Base-by-base conservation (phyloP, 2,113 vertebrate species). In the Pterocles orientalis region DNA sequence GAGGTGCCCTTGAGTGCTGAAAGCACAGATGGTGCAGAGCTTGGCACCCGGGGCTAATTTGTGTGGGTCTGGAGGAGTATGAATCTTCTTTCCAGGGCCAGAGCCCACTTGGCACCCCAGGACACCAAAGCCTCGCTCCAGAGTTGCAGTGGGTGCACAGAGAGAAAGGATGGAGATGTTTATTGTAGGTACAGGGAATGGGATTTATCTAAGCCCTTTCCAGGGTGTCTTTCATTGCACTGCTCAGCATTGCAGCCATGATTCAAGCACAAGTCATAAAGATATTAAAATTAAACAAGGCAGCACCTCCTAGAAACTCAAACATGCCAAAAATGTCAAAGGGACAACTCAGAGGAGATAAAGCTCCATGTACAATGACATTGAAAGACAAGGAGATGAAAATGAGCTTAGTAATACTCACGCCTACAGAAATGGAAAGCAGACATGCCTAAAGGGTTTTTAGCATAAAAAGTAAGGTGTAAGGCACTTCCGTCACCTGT, bases 271-370 rank as follows among this genome's bases (percentile, higher is more conserved):
- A 81, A 81, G 57, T 60, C 60, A 39, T 73, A 68, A 81, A 66
- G 60, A 31, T 66, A 29, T 80, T 86, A 86, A 96, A 88, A 68
- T 54, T 60, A 92, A 93, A 77, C 54, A 83, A 88, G 54, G 18
- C 58, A 68, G 13, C 10, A 69, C 61, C 45, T 96, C 62, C 54
- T 70, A 62, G 66, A 77, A 86, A 86, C 53, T 62, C 62, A 90
- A 88, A 88, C 33, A 23, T 80, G 43, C 41, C 66, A 82, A 83
- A 83, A 36, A 58, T 93, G 71, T 61, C 79, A 88, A 89, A 41
- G n/a, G 23, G 25, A 45, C 29, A 2, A 29, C 24, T 69, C 33
- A 50, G 43, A 62, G 73, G 82, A 79, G 18, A n/a, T 62, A 92
- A 66, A 80, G 23, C 24, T 86, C 21, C 7, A 5, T 28, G 9